These are phyloP conservation scores for Aethina tumida DNA, from an alignment of 1,140 invertebrate species.

Conservation along the genomic window DNA sequence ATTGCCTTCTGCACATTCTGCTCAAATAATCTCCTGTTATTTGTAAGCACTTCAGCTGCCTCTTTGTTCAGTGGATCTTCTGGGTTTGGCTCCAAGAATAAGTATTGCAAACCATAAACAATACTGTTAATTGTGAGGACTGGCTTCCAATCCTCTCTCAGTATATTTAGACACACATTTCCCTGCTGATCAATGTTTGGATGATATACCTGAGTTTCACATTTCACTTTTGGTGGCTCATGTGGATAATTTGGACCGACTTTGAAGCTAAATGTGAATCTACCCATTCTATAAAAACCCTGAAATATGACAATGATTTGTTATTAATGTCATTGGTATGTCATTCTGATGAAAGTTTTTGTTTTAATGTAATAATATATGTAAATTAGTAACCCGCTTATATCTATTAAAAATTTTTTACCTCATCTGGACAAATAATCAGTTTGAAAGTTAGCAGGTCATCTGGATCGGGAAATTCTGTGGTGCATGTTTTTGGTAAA, in stretches of 20 bases:
- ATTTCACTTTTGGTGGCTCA: conserved; percentile 92
- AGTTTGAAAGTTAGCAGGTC: conserved; percentile 94
- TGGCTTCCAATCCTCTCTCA: conserved; percentile 98
- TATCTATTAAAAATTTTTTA: conserved; percentile 10
- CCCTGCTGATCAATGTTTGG: conserved; percentile 93
- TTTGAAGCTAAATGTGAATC: conserved; percentile 96
- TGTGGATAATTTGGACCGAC: conserved; percentile 95
- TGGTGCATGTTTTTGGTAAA: conserved; percentile 92
- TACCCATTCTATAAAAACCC: conserved; percentile 90
- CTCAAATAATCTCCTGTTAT: conserved; percentile 88
- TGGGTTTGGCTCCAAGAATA: conserved; percentile 97
- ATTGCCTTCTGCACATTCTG: conserved; percentile 94
- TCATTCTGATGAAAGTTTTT: neutral
- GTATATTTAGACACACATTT: conserved; percentile 89
- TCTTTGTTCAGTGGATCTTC: conserved; percentile 98
- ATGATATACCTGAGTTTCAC: conserved; percentile 89
- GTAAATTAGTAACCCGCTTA: conserved; percentile 6
- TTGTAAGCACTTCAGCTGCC: conserved; percentile 95
- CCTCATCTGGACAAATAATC: conserved; percentile 93
- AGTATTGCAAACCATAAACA: conserved; percentile 95
- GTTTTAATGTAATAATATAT: too few species aligned
- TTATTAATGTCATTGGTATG: neutral
- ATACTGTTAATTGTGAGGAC: conserved; percentile 96
- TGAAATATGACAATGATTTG: conserved; percentile 35
- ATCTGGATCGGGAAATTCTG: conserved; percentile 93